A percentile compares a stretch with the other conserved stretches of the same genome.
Conservation (phyloP, 2,797 vertebrate genomes). For the Gila robusta region DNA sequence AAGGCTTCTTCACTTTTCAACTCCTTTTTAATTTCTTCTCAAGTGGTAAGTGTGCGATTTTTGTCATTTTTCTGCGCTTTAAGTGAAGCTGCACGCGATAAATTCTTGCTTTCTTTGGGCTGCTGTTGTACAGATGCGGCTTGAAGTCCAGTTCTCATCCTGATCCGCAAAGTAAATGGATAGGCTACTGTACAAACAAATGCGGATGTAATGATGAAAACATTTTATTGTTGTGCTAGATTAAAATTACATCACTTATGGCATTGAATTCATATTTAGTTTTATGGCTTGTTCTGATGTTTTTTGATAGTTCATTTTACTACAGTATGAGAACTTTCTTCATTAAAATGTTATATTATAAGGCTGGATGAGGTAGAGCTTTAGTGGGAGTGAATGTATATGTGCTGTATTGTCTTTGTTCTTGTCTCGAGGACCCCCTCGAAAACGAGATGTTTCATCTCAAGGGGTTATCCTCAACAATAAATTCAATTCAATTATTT, state of each 20-base stretch:
- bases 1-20: slow-evolving; percentile 36
- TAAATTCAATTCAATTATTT: not conserved
- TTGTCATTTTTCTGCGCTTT: not conserved
- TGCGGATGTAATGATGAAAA: not conserved
- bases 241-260: not conserved
- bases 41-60: slow-evolving; percentile 71
- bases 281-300: not conserved
- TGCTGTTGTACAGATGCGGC: slow-evolving; percentile 11
- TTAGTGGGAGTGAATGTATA: too few species aligned
- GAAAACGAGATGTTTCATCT: too few species aligned
- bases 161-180: not conserved
- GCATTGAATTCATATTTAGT: not conserved
- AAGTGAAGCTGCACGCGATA: not conserved
- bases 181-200: not conserved
- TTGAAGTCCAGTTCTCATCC: not conserved
- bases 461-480: too few species aligned
- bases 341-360: not conserved
- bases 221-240: not conserved
- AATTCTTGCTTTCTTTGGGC: not conserved
- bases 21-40: slow-evolving; percentile 68
- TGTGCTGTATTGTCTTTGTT: too few species aligned
- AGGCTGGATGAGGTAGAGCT: too few species aligned
- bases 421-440: too few species aligned
- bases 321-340: not conserved
- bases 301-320: not conserved